A percentile compares a stretch with the other conserved stretches of the same genome.
Conservation (phyloP, 2,797 vertebrate genomes). For the Champsocephalus esox region DNA sequence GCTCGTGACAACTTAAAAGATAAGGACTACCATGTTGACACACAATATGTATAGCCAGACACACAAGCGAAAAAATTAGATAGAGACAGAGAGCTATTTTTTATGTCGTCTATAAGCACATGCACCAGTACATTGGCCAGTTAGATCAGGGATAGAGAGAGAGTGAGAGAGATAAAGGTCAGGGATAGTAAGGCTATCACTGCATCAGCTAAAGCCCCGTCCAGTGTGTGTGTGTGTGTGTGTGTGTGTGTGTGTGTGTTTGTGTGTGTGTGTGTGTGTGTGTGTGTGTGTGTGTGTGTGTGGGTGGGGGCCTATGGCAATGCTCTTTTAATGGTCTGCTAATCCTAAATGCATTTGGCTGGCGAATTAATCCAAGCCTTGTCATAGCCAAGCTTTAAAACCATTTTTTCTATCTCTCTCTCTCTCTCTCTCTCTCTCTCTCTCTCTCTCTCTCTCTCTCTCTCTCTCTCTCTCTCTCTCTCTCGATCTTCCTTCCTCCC, state of each 20-base stretch:
- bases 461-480: conserved; percentile 15
- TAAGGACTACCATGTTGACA: not conserved
- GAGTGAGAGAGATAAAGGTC: conserved; percentile 50
- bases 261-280: conserved; percentile 19
- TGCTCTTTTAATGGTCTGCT: conserved; percentile 84
- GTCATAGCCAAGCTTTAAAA: conserved; percentile 76
- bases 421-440: no score
- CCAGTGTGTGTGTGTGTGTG: not conserved
- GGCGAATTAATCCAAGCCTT: conserved; percentile 85
- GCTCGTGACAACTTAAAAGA: not conserved
- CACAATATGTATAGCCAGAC: not conserved
- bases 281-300: conserved; percentile 2
- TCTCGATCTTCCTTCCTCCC: conserved; percentile 36
- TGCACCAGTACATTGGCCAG: conserved; percentile 22
- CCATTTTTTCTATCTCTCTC: conserved; percentile 41
- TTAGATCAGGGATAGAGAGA: conserved; percentile 3
- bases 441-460: no score
- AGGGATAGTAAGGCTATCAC: conserved; percentile 66
- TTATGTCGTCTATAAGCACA: conserved; percentile 1
- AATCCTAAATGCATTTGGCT: conserved; percentile 86
- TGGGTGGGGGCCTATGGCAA: conserved; percentile 37
- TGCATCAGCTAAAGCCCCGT: conserved; percentile 56
- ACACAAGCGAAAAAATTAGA: not conserved
- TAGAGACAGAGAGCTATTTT: not conserved
- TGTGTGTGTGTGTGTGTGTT: not conserved